Conservation (phyloP, 2,797 vertebrate species). For the Danio kyathit region DNA sequence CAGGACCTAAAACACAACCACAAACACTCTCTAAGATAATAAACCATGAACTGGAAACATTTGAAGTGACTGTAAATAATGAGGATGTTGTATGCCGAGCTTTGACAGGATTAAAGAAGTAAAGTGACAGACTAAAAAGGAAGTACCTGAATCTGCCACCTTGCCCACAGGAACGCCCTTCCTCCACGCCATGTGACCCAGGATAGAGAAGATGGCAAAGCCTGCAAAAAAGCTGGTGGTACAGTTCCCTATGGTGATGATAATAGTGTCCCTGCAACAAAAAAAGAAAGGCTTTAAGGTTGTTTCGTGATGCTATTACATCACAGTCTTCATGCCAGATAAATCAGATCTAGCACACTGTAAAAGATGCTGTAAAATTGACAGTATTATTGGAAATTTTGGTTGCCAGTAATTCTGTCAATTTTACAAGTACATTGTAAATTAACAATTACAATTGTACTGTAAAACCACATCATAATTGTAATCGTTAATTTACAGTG, state of each 20-base stretch:
- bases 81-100: not conserved
- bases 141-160: conserved; percentile 83
- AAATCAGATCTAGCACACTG: too few relatives aligned
- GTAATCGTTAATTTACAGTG: too few relatives aligned
- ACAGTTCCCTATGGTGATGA: conserved; percentile 86
- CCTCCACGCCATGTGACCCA: conserved; percentile 87
- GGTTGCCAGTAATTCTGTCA: too few relatives aligned
- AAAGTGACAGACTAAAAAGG: conserved; percentile 33
- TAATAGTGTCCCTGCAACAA: conserved; percentile 81
- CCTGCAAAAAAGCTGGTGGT: conserved; percentile 85
- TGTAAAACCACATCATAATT: too few relatives aligned
- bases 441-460: too few relatives aligned
- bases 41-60: not conserved
- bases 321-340: too few relatives aligned
- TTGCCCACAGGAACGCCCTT: conserved; percentile 81
- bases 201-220: conserved; percentile 86
- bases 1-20: conserved; percentile 77
- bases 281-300: not conserved
- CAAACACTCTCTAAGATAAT: not conserved
- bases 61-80: not conserved
- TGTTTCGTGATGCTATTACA: not conserved
- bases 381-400: too few relatives aligned
- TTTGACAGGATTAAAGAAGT: not conserved
- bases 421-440: too few relatives aligned
- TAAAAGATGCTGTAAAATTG: too few relatives aligned